Conservation (phyloP, 1,140 invertebrate species). For the Saxidomus purpurata region DNA sequence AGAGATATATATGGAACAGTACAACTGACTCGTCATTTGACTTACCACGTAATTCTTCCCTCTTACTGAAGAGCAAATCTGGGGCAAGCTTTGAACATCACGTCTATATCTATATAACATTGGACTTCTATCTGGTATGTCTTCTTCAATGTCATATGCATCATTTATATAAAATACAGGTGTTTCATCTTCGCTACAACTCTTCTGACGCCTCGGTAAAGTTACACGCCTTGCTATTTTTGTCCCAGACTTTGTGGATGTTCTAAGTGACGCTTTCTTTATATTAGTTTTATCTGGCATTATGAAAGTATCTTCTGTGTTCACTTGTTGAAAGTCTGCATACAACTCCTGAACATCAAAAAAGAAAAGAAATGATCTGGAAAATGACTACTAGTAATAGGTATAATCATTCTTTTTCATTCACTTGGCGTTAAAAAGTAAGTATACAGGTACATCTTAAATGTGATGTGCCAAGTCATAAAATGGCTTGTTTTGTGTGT, state of each 20-base stretch:
- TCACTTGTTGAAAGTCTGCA: not conserved
- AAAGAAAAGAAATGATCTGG: too few relatives aligned
- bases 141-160: conserved; percentile 69
- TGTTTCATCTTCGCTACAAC: conserved; percentile 50
- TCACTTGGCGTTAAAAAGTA: too few relatives aligned
- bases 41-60: conserved; percentile 46
- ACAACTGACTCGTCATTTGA: too few relatives aligned
- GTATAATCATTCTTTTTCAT: too few relatives aligned
- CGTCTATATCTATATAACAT: conserved; percentile 38
- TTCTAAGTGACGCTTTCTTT: not conserved
- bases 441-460: too few relatives aligned
- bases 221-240: conserved; percentile 52
- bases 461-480: too few relatives aligned
- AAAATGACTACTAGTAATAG: too few relatives aligned
- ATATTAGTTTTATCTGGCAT: not conserved
- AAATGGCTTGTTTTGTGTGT: too few relatives aligned
- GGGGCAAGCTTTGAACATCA: conserved; percentile 15
- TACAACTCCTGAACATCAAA: too few relatives aligned
- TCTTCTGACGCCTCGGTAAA: conserved; percentile 49
- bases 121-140: conserved; percentile 63
- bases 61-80: not conserved
- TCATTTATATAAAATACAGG: conserved; percentile 59
- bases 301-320: conserved; percentile 4
- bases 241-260: not conserved
- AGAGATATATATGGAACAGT: too few relatives aligned